These are phyloP conservation scores for Astreopora myriophthalma DNA, from an alignment of 64 coral and sea anemone species.

Conservation along the genomic window DNA sequence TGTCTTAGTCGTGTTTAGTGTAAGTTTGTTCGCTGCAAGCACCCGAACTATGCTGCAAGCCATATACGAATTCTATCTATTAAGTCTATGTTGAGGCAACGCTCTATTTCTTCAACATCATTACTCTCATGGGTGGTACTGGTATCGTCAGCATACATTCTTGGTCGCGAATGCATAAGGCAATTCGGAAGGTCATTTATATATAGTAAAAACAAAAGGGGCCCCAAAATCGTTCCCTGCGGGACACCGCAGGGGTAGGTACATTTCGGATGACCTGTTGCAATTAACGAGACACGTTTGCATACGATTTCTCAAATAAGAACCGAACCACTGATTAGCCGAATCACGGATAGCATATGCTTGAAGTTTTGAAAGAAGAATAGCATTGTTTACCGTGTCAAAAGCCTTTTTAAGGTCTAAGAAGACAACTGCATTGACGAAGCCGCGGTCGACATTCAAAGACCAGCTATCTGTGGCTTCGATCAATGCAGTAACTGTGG, in stretches of 20 bases:
- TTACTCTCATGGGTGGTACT: not conserved
- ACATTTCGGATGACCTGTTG: not conserved
- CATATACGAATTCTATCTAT: no score
- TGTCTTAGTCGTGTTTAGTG: no score
- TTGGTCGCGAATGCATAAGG: not conserved
- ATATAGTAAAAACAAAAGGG: not conserved
- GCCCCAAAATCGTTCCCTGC: not conserved
- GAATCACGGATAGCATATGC: not conserved
- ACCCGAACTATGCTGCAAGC: no score
- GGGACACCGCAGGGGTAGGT: not conserved
- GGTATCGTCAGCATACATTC: not conserved
- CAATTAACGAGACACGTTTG: not conserved
- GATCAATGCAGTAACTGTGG: no score
- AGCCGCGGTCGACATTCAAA: not conserved
- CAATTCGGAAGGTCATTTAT: not conserved
- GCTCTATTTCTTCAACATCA: not conserved
- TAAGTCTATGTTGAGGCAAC: no score
- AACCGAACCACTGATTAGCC: not conserved
- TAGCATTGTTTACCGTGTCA: not conserved
- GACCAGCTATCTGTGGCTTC: no score
- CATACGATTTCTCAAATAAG: not conserved
- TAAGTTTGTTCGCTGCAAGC: no score
- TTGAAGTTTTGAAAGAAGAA: not conserved
- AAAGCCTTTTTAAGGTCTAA: not conserved
- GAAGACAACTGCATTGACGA: not conserved